Evolutionary conservation across 2,113 vertebrate species (phyloP).

Genomic region (Tylochromis polylepis): DNA sequence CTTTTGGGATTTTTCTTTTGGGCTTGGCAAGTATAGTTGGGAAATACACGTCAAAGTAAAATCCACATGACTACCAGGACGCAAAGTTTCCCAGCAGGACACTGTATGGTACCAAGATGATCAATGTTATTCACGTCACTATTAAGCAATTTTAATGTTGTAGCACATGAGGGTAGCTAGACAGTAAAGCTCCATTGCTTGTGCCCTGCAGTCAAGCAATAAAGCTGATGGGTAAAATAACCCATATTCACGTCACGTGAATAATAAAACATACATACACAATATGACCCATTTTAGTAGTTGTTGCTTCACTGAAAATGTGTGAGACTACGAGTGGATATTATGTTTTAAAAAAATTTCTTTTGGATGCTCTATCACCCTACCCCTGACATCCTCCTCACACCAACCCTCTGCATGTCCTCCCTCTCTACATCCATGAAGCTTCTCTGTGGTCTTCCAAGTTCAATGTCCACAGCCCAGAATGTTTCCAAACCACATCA

Average conservation of each 20-base stretch:
- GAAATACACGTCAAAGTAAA: neutral
- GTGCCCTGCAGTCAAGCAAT: neutral
- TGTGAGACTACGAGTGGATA: neutral
- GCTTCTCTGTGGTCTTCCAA: neutral
- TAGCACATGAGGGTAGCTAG: neutral
- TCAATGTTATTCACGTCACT: neutral
- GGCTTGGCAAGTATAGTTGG: neutral
- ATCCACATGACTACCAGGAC: neutral
- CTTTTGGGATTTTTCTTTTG: neutral
- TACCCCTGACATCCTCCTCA: neutral
- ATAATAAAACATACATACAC: neutral
- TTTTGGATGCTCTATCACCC: neutral
- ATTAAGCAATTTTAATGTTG: neutral
- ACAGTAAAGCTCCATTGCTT: neutral
- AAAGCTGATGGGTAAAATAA: neutral
- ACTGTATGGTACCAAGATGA: neutral
- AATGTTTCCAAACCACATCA: neutral
- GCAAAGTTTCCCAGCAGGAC: neutral
- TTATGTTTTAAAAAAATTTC: neutral
- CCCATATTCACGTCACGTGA: neutral
- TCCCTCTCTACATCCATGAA: neutral
- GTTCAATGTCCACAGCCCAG: neutral
- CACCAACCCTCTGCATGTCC: accelerated
- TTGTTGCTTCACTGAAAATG: neutral
- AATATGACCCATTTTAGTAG: neutral